Evolutionary conservation across 1,140 invertebrate genomes (phyloP), one percentile per base, ranked within the genome.

Genomic region (Mercenaria mercenaria): DNA sequence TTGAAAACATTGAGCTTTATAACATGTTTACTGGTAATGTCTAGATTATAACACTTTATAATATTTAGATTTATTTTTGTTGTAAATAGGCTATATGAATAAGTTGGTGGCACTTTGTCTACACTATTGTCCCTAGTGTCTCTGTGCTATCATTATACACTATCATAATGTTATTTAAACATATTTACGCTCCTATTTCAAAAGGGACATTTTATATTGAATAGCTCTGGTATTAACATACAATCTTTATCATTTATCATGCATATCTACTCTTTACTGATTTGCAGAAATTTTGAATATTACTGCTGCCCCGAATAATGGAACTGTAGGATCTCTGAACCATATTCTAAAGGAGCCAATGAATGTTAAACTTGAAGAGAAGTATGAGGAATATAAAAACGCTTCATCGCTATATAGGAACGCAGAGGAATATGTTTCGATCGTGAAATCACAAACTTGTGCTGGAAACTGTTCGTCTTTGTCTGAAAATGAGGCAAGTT

Each of bases 211-310:
- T n/a, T n/a, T n/a, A n/a, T n/a, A n/a, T n/a, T n/a, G n/a, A n/a
- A n/a, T n/a, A n/a, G n/a, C n/a, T n/a, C n/a, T n/a, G n/a, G n/a
- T n/a, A n/a, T n/a, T n/a, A n/a, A n/a, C n/a, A n/a, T n/a, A n/a
- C n/a, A n/a, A n/a, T n/a, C n/a, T n/a, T n/a, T n/a, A n/a, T n/a
- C n/a, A n/a, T n/a, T n/a, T n/a, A n/a, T n/a, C n/a, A n/a, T n/a
- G n/a, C n/a, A n/a, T 47, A n/a, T 61, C 29, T n/a, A 8, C 20
- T 50, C 41, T 67, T 84, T 41, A 74, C 34, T 37, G 76, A 29
- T 56, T 89, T 90, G 26, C 84, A 95, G 95, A 96, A 91, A 96
- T 97, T 61, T 92, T 97, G 4, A 94, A 97, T 64, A 90, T 97
- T 26, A 82, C 94, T 1, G 95, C 96, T 77, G 95, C 96, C 0